These are phyloP conservation scores for Microtus pennsylvanicus DNA, from an alignment of 2,113 vertebrate species.

Conservation along the genomic window DNA sequence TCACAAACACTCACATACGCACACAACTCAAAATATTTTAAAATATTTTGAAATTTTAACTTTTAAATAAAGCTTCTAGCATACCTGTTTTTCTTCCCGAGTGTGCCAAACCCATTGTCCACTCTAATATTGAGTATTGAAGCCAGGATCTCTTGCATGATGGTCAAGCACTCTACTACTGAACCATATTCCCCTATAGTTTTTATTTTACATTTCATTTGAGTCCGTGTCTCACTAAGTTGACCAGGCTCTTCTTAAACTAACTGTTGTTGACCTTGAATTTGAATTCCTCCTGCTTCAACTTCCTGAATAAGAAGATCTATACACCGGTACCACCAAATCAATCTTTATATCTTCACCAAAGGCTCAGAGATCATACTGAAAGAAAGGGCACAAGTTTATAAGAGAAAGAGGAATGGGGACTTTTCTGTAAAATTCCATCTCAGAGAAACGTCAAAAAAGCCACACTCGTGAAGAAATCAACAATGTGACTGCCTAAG, in stretches of 20 bases:
- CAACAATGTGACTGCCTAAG: neutral
- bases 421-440: neutral
- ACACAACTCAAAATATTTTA: neutral
- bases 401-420: neutral
- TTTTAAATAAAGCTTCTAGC: neutral
- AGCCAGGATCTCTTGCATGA: neutral
- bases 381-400: neutral
- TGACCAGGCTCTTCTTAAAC: no score
- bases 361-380: neutral
- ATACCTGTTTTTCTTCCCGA: neutral
- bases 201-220: neutral
- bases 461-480: neutral
- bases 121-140: neutral
- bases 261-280: neutral
- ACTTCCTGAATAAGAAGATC: neutral
- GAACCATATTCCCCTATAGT: neutral
- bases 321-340: no score
- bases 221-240: neutral
- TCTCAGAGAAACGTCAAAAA: neutral
- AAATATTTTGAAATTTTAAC: neutral
- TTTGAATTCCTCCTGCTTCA: no score
- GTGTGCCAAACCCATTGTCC: no score
- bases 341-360: neutral
- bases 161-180: neutral
- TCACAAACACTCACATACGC: neutral